Base-by-base conservation (phyloP, 2,113 vertebrate species). In the Aramus guarauna region DNA sequence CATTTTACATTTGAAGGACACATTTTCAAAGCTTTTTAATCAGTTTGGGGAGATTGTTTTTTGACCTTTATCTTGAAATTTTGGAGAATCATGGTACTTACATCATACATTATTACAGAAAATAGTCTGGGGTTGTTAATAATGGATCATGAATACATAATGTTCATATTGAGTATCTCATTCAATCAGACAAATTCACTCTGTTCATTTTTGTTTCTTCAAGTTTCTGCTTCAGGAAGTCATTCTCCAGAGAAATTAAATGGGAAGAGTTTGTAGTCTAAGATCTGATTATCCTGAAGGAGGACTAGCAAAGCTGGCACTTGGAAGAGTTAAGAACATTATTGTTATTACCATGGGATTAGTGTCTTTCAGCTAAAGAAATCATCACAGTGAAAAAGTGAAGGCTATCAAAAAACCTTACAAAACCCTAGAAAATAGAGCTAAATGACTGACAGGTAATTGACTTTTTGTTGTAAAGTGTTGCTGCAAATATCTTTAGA, bases 401-500 rank as follows among this genome's bases (percentile, higher is more conserved):
- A 81, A 63, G 36, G 76, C 68, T 59, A 77, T 78, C 59, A 77
- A 64, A 58, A 94, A 39, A 71, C 13, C 76, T 74, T 71, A 55
- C 48, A 79, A 77, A 43, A 66, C 4, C 17, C 2, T 26, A 94
- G 30, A 80, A 92, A 91, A 69, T 9, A n/a, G 47, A 88, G 59
- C 48, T 74, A 34, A 74, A 47, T 75, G 71, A 89, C 37, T 86
- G 95, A 87, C 93, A 95, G 81, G 24, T 74, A 92, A 93, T 78
- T 87, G 76, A 69, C 56, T 85, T 96, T 43, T 78, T 78, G 24
- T 59, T 87, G 39, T 63, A 62, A 92, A 88, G 48, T 50, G 34
- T 79, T 78, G 21, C 62, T 94, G 79, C 74, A 90, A 96, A 96
- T 71, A 92, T 81, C n/a, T 68, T 69, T 73, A 95, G 73, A 88